Evolutionary conservation across 2,797 vertebrate species (phyloP), one percentile per base, ranked within the genome.

Genomic region (Coluber constrictor): DNA sequence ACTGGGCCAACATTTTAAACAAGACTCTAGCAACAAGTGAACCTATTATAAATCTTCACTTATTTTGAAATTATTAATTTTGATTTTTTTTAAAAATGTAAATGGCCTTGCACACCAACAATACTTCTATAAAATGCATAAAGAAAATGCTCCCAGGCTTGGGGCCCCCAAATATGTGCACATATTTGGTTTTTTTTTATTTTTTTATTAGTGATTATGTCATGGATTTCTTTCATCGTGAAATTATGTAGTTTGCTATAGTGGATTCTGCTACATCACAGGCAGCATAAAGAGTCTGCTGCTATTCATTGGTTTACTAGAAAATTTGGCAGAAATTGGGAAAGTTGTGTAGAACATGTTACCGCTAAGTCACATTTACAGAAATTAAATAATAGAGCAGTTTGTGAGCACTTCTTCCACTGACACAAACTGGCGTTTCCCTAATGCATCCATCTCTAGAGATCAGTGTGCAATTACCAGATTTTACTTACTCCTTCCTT

Each of bases 71-170:
- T 96, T 96, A 95, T 96, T 96, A 96, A 91, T 94, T 74, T 95
- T 96, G 95, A 97, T 96, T 97, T 96, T 96, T 96, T 96, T 97
- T 37, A 96, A 96, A 96, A 66, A 66, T 97, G 96, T 96, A 97
- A 97, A 97, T 97, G 95, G 94, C 94, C 92, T 92, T 93, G 95
- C 88, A 1, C 92, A 96, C 94, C 95, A 90, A 95, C 96, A 95
- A 92, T 90, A 90, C 95, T 56, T 92, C 70, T 96, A 95, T 96
- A 96, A 97, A 96, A 96, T 96, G 94, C 93, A 97, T 47, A 47
- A 25, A 43, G 47, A 25, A 83, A 83, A 83, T 47, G 9, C 25
- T 83, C 20, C 20, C 10, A 83, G 37, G 74, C 37, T 43, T 20
- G n/a, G n/a, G n/a, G 0, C 8, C 37, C 66, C n/a, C 66, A 74